Conservation (phyloP, 2,888 invertebrate species). For the Agrochola lota region DNA sequence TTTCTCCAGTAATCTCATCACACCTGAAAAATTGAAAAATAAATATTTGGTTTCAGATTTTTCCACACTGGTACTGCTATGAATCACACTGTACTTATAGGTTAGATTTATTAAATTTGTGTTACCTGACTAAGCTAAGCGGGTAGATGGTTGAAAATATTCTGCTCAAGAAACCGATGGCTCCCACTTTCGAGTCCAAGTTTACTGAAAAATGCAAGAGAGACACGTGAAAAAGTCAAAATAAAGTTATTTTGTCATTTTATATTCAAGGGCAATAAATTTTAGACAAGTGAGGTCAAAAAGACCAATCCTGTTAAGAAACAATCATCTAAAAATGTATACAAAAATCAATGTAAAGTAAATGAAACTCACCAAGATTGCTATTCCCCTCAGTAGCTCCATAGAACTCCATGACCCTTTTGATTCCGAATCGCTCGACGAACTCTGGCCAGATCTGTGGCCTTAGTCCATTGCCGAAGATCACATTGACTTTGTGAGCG, state of each 20-base stretch:
- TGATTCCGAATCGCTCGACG: conserved; percentile 92
- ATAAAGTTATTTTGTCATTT: background rate
- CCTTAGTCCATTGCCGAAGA: conserved; percentile 98
- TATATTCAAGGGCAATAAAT: background rate
- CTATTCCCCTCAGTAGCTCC: conserved; percentile 99
- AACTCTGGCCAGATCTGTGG: conserved; percentile 98
- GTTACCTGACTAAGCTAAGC: conserved; percentile 85
- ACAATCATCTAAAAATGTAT: background rate
- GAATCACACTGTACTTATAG: background rate
- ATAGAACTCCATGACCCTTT: conserved; percentile 96
- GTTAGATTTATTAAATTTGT: conserved; percentile 49
- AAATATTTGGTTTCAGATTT: background rate
- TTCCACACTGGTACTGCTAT: background rate
- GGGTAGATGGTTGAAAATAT: conserved; percentile 88
- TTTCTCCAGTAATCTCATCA: conserved; percentile 95
- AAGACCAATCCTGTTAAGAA: background rate
- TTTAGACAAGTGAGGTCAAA: background rate
- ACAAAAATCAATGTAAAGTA: background rate
- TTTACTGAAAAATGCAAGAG: conserved; percentile 92
- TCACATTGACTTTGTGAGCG: conserved; percentile 93
- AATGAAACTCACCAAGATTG: conserved; percentile 92
- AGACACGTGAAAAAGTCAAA: background rate
- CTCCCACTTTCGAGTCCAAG: conserved; percentile 95
- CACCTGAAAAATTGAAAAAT: conserved; percentile 77
- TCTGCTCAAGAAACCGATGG: conserved; percentile 97